These are phyloP conservation scores for Parnassius smintheus DNA, from an alignment of 2,888 invertebrate species.

Conservation along the genomic window DNA sequence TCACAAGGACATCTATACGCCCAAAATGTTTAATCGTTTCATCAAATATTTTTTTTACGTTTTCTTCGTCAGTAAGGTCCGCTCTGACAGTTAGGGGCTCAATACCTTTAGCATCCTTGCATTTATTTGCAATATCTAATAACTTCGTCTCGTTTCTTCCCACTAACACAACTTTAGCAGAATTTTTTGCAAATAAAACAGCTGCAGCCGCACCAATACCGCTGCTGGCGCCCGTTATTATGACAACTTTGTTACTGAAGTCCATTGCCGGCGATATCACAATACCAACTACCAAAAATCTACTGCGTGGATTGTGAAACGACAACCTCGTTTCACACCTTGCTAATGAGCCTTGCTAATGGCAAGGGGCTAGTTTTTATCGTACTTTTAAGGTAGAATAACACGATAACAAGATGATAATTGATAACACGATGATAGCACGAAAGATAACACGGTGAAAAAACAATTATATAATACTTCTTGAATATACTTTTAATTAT, in stretches of 20 bases:
- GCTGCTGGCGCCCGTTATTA: slow-evolving; percentile 86
- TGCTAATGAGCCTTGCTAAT: too few species aligned
- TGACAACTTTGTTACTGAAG: slow-evolving; percentile 81
- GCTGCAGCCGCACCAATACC: slow-evolving; percentile 88
- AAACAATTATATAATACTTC: too few species aligned
- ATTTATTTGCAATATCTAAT: slow-evolving; percentile 81
- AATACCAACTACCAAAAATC: slow-evolving; percentile 23
- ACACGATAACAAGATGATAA: too few species aligned
- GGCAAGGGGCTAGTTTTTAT: too few species aligned
- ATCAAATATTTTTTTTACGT: slow-evolving; percentile 83
- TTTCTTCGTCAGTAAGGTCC: slow-evolving; percentile 85
- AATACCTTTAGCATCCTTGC: slow-evolving; percentile 61
- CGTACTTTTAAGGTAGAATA: too few species aligned
- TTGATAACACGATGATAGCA: too few species aligned
- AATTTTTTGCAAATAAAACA: slow-evolving; percentile 83
- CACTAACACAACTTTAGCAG: slow-evolving; percentile 83
- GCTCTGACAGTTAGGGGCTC: slow-evolving; percentile 82
- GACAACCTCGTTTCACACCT: too few species aligned
- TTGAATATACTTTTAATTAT: too few species aligned
- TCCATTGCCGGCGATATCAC: slow-evolving; percentile 62
- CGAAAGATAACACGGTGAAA: too few species aligned
- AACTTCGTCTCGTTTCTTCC: slow-evolving; percentile 86
- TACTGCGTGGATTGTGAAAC: neutral
- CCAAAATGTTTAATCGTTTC: slow-evolving; percentile 85
- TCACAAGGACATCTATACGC: slow-evolving; percentile 88